These are phyloP conservation scores for Apogon hyalosoma DNA, from an alignment of 2,797 vertebrate genomes.

Conservation along the genomic window DNA sequence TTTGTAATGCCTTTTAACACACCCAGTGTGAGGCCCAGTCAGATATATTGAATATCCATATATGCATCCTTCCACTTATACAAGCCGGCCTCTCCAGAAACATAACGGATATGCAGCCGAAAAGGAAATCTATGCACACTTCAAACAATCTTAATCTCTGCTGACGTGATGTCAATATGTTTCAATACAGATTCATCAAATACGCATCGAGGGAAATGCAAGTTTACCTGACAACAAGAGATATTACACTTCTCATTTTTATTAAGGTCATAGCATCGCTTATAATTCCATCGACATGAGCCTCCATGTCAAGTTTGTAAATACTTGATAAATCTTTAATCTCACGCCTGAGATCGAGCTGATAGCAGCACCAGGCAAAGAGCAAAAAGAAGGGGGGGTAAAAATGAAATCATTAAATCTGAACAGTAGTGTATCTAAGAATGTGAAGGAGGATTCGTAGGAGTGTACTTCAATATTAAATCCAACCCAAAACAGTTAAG, in stretches of 20 bases:
- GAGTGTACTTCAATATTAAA: conserved; percentile 55
- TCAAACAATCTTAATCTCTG: conserved; percentile 82
- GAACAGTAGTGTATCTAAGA: conserved; percentile 41
- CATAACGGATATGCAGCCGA: conserved; percentile 66
- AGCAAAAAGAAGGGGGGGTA: conserved; percentile 14
- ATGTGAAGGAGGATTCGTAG: conserved; percentile 23
- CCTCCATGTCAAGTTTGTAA: conserved; percentile 64
- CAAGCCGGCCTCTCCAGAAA: conserved; percentile 67
- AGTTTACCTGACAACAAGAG: conserved; percentile 57
- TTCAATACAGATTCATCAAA: conserved; percentile 79
- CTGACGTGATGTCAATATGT: conserved; percentile 70
- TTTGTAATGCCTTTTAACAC: conserved; percentile 73
- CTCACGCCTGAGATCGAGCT: conserved; percentile 63
- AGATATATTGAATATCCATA: conserved; percentile 80
- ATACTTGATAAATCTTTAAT: conserved; percentile 76
- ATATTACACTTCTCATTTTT: conserved; percentile 42
- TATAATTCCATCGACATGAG: conserved; percentile 57
- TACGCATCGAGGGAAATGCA: conserved; percentile 48
- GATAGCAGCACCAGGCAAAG: conserved; percentile 45
- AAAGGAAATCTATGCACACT: conserved; percentile 80
- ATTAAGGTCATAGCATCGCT: conserved; percentile 64
- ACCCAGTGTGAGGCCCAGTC: conserved; percentile 62
- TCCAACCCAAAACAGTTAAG: conserved; percentile 60
- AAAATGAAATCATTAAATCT: conserved; percentile 67
- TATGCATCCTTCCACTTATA: conserved; percentile 67